phyloP scores from a whole-genome alignment of 2,888 invertebrate species.

The Nymphalis urticae region DNA sequence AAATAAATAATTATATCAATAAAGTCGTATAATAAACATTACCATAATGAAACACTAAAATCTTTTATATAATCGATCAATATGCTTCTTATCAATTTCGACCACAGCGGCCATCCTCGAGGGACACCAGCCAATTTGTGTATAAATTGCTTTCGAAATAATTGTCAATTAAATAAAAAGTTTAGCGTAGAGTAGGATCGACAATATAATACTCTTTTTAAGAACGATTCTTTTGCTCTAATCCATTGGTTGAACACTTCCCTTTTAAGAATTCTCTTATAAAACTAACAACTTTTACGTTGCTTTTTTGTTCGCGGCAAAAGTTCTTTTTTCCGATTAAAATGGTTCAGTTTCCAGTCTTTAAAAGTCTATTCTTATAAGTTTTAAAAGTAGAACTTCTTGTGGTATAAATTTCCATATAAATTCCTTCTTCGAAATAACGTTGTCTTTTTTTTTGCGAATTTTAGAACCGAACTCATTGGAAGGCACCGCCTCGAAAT shows the following conservation, averaged over 20 bases:
- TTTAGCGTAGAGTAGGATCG: not conserved
- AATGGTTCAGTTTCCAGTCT: constrained; percentile 36
- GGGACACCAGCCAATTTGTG: too few species aligned
- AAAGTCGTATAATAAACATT: not conserved
- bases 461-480: constrained; percentile 3
- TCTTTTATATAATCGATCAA: too few species aligned
- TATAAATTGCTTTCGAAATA: too few species aligned
- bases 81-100: too few species aligned
- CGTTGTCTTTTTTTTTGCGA: constrained; percentile 3
- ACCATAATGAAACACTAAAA: too few species aligned
- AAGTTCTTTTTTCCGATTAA: constrained; percentile 36
- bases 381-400: constrained; percentile 29
- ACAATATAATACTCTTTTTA: not conserved
- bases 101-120: too few species aligned
- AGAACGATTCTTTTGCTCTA: constrained; percentile 7
- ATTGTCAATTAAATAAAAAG: too few species aligned
- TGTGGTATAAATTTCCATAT: constrained; percentile 33
- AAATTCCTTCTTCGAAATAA: constrained; percentile 21
- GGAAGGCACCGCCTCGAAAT: not conserved
- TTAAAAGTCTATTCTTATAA: constrained; percentile 34
- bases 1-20: not conserved
- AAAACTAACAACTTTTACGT: constrained; percentile 21
- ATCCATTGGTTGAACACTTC: constrained; percentile 18
- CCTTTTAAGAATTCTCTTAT: constrained; percentile 27
- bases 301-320: constrained; percentile 27